phyloP scores from a whole-genome alignment of 2,888 invertebrate genomes.

The Tetragonisca angustula region DNA sequence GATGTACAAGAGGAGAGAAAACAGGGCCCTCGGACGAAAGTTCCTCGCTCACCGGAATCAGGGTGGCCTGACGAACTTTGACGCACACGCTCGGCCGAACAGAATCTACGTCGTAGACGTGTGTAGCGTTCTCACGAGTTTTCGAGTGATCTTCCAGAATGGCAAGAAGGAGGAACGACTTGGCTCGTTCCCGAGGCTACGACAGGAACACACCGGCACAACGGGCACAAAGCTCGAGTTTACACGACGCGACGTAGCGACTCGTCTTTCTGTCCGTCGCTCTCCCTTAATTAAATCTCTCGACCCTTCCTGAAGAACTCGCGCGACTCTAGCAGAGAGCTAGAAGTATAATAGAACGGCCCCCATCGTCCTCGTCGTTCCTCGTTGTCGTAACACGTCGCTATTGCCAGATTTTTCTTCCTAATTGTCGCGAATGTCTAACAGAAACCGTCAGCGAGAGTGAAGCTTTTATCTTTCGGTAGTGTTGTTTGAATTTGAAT shows the following conservation, averaged over 20 bases:
- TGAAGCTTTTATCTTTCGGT: neutral
- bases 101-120: conserved; percentile 62
- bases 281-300: conserved; percentile 78
- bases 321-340: conserved; percentile 49
- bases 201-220: conserved; percentile 44
- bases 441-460: neutral
- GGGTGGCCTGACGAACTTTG: conserved; percentile 62
- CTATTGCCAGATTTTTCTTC: conserved; percentile 38
- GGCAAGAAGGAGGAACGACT: conserved; percentile 59
- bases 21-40: conserved; percentile 46
- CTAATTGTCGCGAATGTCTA: conserved; percentile 14
- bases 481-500: neutral
- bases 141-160: conserved; percentile 59
- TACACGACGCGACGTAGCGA: conserved; percentile 71
- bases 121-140: conserved; percentile 70
- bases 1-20: conserved; percentile 32
- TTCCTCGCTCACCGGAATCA: conserved; percentile 49
- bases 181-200: conserved; percentile 57
- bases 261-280: conserved; percentile 74
- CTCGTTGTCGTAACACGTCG: conserved; percentile 53
- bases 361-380: conserved; percentile 38
- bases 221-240: conserved; percentile 58
- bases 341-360: conserved; percentile 49
- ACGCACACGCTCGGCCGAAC: conserved; percentile 65
- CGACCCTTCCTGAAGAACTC: conserved; percentile 72